phyloP scores from a whole-genome alignment of 2,888 invertebrate genomes.

The Agriopis leucophaearia region DNA sequence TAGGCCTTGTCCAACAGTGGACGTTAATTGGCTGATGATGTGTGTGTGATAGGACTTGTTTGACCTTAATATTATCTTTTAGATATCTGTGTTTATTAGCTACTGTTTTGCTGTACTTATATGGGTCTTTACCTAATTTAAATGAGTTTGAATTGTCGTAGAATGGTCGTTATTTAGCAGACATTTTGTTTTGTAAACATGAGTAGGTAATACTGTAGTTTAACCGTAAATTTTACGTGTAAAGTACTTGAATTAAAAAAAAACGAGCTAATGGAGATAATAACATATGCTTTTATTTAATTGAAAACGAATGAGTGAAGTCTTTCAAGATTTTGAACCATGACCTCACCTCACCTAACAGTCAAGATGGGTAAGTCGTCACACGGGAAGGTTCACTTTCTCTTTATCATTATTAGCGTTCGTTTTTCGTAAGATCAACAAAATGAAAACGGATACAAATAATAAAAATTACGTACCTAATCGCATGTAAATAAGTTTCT shows the following conservation, averaged over 20 bases:
- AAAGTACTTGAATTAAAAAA: too few relatives aligned
- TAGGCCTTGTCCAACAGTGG: too few relatives aligned
- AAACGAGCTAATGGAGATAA: conserved; percentile 6
- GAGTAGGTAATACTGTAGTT: too few relatives aligned
- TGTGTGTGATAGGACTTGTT: too few relatives aligned
- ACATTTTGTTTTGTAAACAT: too few relatives aligned
- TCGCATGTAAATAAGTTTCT: background rate
- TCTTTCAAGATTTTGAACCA: conserved; percentile 39
- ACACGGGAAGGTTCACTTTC: conserved; percentile 40
- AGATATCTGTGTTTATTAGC: too few relatives aligned
- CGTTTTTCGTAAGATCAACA: background rate
- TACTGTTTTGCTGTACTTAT: background rate
- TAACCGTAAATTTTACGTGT: too few relatives aligned
- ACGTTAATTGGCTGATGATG: too few relatives aligned
- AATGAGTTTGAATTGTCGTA: too few relatives aligned
- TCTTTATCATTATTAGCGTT: conserved; percentile 26
- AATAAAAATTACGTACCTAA: background rate
- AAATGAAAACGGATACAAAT: background rate
- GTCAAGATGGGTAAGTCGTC: conserved; percentile 24
- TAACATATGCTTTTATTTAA: background rate
- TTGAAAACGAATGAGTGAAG: conserved; percentile 4
- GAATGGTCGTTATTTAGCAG: too few relatives aligned
- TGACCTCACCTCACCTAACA: conserved; percentile 42
- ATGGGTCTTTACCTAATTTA: background rate
- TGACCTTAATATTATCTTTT: too few relatives aligned